Conservation (phyloP, 1,140 invertebrate species). For the Muscidifurax raptorellus region DNA sequence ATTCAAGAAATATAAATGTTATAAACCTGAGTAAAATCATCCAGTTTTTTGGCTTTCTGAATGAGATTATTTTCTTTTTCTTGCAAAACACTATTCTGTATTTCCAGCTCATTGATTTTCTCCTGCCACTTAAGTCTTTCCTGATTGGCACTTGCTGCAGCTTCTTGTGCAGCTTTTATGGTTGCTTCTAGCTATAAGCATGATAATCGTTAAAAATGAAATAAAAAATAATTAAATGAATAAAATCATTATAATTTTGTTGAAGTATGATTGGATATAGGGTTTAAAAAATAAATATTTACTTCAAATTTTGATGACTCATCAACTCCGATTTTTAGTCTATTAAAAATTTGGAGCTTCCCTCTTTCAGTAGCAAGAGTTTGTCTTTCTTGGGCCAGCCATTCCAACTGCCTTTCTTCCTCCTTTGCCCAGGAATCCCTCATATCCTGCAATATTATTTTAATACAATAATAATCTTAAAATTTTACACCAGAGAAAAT, state of each 20-base stretch:
- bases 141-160: slow-evolving; percentile 57
- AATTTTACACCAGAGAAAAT: not conserved
- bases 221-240: no score
- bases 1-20: slow-evolving; percentile 25
- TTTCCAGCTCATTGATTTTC: slow-evolving; percentile 63
- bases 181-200: slow-evolving; percentile 64
- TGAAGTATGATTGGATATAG: slow-evolving; percentile 8
- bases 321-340: slow-evolving; percentile 61
- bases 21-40: slow-evolving; percentile 66
- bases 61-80: slow-evolving; percentile 66
- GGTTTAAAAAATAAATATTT: slow-evolving; percentile 23
- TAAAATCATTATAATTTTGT: slow-evolving; percentile 16
- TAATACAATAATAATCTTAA: not conserved
- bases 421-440: slow-evolving; percentile 69
- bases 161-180: slow-evolving; percentile 67
- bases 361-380: slow-evolving; percentile 62
- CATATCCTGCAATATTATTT: slow-evolving; percentile 54
- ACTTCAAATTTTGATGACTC: slow-evolving; percentile 68
- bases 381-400: slow-evolving; percentile 65
- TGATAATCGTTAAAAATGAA: no score
- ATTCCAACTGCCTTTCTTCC: slow-evolving; percentile 65
- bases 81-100: slow-evolving; percentile 58
- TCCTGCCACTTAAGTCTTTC: slow-evolving; percentile 69
- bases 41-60: slow-evolving; percentile 67
- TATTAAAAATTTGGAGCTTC: slow-evolving; percentile 65